Evolutionary conservation across 2,797 vertebrate genomes (phyloP), one percentile per base, ranked within the genome.

Genomic region (Lemur catta): DNA sequence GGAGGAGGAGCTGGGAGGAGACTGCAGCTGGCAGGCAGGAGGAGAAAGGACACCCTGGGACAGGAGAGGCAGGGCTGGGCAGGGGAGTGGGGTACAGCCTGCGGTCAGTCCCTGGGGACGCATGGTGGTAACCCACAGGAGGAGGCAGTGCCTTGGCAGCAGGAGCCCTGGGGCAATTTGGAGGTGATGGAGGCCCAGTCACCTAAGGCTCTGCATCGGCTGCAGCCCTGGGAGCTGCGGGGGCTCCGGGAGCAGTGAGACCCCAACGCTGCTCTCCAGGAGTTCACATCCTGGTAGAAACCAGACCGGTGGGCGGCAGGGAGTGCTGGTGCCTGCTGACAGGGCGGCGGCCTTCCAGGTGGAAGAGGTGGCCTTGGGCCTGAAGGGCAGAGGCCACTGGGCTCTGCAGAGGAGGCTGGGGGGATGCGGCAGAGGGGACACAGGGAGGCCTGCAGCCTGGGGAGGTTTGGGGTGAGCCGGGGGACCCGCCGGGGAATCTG

Each of bases 201-300:
- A 43, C 41, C n/a, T 2, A 0, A 0, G 0, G 55, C 48, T 28
- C 79, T 48, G 14, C 11, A 0, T 28, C 6, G 9, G 33, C 50
- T 15, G 30, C 1, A 9, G 46, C 71, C 28, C 38, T 55, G 9
- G 63, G 38, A 11, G 30, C 52, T 13, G 8, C 6, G 0, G 50
- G 10, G 33, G 9, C n/a, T 63, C 22, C 0, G 2, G 41, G 5
- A 43, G n/a, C 24, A n/a, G 22, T 10, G 17, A 33, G 55, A 38
- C 48, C 2, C 17, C 10, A 41, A 55, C 35, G n/a, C 24, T 17
- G 65, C n/a, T 67, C 15, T 35, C 15, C 0, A 7, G 24, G 48
- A 38, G 20, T 6, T n/a, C n/a, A 24, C 2, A 1, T 22, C 22
- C 61, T 67, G 38, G 4, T 67, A 33, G 46, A 63, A 52, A 52